Evolutionary conservation across 2,888 invertebrate genomes (phyloP).

Genomic region (Tipula vernalis): DNA sequence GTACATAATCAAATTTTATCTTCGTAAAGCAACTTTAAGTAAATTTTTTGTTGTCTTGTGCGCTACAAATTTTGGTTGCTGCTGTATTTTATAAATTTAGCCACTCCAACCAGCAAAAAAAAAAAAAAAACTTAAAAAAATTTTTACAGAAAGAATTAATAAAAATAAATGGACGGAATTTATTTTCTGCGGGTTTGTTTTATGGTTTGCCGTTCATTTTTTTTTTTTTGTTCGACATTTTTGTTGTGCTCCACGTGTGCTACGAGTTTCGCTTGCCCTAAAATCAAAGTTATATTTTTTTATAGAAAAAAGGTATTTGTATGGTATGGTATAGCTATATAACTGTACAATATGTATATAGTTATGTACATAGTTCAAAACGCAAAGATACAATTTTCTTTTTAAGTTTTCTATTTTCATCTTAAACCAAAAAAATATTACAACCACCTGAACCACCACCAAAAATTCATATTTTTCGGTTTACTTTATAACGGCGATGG

Average conservation of each 20-base stretch:
- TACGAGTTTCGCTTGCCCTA: neutral
- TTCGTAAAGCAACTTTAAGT: neutral
- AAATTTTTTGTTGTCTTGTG: neutral
- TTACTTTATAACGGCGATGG: neutral
- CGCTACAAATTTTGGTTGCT: neutral
- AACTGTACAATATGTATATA: neutral
- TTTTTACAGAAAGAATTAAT: neutral
- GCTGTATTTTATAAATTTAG: neutral
- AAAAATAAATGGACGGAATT: neutral
- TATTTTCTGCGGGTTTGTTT: conserved; percentile 4
- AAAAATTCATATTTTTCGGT: neutral
- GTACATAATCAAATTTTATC: neutral
- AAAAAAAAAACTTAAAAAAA: neutral
- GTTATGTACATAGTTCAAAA: neutral
- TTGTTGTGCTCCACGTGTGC: neutral
- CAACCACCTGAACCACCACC: neutral
- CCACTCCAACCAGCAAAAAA: neutral
- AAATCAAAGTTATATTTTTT: neutral
- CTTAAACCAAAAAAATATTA: neutral
- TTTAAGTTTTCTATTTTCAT: neutral
- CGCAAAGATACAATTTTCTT: neutral
- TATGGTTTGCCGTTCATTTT: neutral
- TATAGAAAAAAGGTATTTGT: neutral
- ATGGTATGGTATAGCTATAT: too few species aligned
- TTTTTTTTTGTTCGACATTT: neutral